phyloP scores from a whole-genome alignment of 2,888 invertebrate species.

The Trissolcus japonicus region DNA sequence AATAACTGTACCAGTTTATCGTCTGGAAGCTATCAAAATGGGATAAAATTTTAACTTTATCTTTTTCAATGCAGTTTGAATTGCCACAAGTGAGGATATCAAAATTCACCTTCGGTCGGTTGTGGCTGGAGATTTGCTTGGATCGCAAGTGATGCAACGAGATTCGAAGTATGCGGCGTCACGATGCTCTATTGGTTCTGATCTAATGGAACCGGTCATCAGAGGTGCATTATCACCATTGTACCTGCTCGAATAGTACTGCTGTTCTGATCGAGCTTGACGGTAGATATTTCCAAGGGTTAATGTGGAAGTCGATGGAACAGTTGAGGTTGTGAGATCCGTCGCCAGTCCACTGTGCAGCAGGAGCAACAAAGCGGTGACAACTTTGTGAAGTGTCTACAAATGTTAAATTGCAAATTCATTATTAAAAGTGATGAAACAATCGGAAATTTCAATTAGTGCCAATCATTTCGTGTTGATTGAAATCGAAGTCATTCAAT shows the following conservation, averaged over 20 bases:
- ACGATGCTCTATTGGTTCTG: constrained; percentile 65
- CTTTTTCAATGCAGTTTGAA: background rate
- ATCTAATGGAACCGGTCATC: constrained; percentile 63
- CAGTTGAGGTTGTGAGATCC: constrained; percentile 52
- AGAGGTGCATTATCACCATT: constrained; percentile 63
- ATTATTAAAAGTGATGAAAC: no score
- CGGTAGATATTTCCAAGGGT: constrained; percentile 68
- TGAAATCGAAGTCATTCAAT: no score
- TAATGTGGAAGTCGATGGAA: constrained; percentile 62
- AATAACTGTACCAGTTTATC: background rate
- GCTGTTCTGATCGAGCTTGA: constrained; percentile 67
- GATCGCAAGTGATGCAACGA: constrained; percentile 71
- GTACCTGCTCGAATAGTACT: constrained; percentile 65
- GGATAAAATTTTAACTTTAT: background rate
- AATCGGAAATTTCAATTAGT: no score
- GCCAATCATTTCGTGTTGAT: no score
- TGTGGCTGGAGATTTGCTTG: constrained; percentile 62
- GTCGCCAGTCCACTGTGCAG: constrained; percentile 41
- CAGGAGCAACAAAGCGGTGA: constrained; percentile 23
- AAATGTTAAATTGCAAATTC: no score
- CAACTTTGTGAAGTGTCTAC: background rate
- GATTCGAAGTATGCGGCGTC: constrained; percentile 70
- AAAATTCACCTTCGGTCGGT: constrained; percentile 58
- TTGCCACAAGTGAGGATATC: constrained; percentile 12
- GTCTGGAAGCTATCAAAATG: background rate